phyloP scores from a whole-genome alignment of 2,888 invertebrate species.

The Dicycla oo region DNA sequence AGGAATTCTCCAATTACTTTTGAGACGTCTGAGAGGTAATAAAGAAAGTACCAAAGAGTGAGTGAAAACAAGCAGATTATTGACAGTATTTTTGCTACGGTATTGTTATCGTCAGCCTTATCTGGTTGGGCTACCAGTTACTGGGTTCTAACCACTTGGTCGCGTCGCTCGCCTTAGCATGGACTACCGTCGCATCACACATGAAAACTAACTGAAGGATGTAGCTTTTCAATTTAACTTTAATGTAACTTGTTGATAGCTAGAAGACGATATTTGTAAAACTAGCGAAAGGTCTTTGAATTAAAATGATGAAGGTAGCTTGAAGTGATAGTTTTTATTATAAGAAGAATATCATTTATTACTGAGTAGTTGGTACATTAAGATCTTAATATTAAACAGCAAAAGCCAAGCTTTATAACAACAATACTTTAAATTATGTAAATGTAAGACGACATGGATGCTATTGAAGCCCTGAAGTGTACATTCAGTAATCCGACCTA shows the following conservation, averaged over 20 bases:
- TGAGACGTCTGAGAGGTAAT: slow-evolving; percentile 88
- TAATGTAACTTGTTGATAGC: slow-evolving; percentile 81
- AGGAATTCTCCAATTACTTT: slow-evolving; percentile 94
- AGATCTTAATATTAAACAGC: too few relatives aligned
- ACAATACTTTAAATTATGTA: too few relatives aligned
- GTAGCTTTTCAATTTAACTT: slow-evolving; percentile 93
- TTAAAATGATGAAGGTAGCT: neutral
- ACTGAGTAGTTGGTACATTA: too few relatives aligned
- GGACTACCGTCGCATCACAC: slow-evolving; percentile 92
- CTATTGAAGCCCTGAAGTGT: neutral
- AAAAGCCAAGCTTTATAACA: too few relatives aligned
- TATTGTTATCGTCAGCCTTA: slow-evolving; percentile 76
- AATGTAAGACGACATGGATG: neutral
- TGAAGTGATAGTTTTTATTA: neutral
- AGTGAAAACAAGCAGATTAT: slow-evolving; percentile 72
- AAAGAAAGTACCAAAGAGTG: slow-evolving; percentile 84
- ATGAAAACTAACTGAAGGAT: slow-evolving; percentile 94
- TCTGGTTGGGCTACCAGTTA: slow-evolving; percentile 75
- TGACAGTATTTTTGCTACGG: slow-evolving; percentile 80
- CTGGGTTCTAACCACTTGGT: slow-evolving; percentile 72
- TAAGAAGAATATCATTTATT: too few relatives aligned
- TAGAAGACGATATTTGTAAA: too few relatives aligned
- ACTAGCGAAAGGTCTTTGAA: neutral
- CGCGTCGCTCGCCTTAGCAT: slow-evolving; percentile 89
- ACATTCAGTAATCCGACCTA: too few relatives aligned